Evolutionary conservation across 2,888 invertebrate species (phyloP).

Genomic region (Epsilonema sp.): DNA sequence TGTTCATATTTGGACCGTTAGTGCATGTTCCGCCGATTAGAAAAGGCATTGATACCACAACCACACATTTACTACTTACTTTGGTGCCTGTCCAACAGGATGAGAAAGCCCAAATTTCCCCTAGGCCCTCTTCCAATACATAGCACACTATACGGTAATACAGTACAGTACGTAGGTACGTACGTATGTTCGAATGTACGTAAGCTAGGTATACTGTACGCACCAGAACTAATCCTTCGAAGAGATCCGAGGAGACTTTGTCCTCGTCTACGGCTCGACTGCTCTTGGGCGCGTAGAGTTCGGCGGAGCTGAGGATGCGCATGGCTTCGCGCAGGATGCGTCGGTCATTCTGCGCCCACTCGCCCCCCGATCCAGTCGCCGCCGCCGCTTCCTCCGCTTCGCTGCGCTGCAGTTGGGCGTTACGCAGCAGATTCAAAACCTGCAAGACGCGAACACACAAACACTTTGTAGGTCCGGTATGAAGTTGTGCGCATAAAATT

Average conservation of each 20-base stretch:
- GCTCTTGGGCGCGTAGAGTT: constrained; percentile 65
- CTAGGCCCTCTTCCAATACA: no score
- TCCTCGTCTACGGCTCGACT: constrained; percentile 43
- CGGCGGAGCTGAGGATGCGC: constrained; percentile 69
- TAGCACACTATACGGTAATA: no score
- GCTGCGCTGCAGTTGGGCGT: background rate
- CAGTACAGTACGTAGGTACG: no score
- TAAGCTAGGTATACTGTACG: no score
- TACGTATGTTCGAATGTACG: no score
- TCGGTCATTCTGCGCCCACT: background rate
- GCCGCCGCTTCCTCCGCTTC: background rate
- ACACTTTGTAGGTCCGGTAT: background rate
- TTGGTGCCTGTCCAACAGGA: no score
- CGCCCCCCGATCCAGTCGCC: background rate
- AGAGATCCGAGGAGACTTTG: constrained; percentile 75
- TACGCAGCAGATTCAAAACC: constrained; percentile 1
- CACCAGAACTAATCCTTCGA: constrained; percentile 70
- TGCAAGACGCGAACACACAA: background rate
- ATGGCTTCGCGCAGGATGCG: constrained; percentile 50
- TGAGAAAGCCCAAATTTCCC: no score
- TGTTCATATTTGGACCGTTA: no score
- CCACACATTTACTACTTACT: no score
- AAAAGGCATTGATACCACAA: no score
- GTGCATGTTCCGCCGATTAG: no score
- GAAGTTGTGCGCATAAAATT: background rate